These are phyloP conservation scores for Tetramorium bicarinatum DNA, from an alignment of 2,888 invertebrate genomes.

Conservation along the genomic window DNA sequence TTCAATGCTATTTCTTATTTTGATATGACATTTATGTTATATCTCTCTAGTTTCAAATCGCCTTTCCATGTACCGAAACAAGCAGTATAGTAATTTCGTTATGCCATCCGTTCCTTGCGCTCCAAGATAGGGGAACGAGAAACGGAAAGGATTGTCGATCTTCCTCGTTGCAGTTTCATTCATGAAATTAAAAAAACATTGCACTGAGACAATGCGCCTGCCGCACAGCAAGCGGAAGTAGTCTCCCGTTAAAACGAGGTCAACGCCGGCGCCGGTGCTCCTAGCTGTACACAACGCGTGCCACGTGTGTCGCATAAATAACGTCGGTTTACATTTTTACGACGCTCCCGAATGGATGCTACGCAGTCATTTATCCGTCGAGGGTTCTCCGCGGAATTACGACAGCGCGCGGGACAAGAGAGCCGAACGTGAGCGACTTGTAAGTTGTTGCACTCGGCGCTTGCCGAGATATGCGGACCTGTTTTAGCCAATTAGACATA, in stretches of 20 bases:
- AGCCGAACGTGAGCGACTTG: conserved; percentile 2
- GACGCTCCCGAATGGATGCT: conserved; percentile 67
- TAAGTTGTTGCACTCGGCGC: not conserved
- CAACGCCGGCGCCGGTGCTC: conserved; percentile 68
- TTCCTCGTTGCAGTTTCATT: conserved; percentile 1
- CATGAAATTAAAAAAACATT: conserved; percentile 42
- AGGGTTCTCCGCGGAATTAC: conserved; percentile 44
- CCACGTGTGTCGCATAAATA: conserved; percentile 80
- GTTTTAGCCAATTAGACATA: not conserved
- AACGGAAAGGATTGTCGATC: conserved; percentile 19
- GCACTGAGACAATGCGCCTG: conserved; percentile 36
- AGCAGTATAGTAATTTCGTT: conserved; percentile 11
- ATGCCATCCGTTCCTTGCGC: not conserved
- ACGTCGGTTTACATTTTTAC: conserved; percentile 82
- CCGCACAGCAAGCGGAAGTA: conserved; percentile 75
- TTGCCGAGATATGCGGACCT: not conserved
- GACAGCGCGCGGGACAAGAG: conserved; percentile 48
- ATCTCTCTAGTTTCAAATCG: not conserved
- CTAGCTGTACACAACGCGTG: conserved; percentile 66
- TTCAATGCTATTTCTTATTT: not conserved
- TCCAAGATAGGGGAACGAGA: not conserved
- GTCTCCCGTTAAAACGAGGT: conserved; percentile 78
- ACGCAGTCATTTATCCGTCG: conserved; percentile 69
- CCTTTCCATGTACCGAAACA: not conserved
- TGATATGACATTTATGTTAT: not conserved